A percentile compares a stretch with the other conserved stretches of the same genome.
These are phyloP conservation scores for Typhlomys cinereus DNA, from an alignment of 2,113 vertebrate species.

Conservation along the genomic window DNA sequence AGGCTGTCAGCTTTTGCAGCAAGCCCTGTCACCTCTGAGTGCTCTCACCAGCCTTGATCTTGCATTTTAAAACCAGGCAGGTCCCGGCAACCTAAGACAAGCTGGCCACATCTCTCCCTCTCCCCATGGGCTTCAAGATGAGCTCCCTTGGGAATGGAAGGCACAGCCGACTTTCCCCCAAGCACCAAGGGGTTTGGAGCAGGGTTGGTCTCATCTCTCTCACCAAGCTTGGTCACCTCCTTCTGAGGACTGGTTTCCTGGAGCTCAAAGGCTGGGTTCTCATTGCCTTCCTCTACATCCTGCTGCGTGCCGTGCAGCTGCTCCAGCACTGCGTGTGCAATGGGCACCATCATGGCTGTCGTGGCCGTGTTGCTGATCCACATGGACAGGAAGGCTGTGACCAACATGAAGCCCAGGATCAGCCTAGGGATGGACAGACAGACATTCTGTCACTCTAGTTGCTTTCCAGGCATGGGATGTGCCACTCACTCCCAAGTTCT, in stretches of 20 bases:
- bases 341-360: slow-evolving; percentile 97
- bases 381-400: slow-evolving; percentile 96
- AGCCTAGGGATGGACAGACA: slow-evolving; percentile 82
- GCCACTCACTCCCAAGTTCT: background rate
- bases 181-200: background rate
- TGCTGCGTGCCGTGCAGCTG: slow-evolving; percentile 83
- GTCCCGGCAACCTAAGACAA: background rate
- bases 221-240: slow-evolving; percentile 56
- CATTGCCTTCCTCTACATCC: background rate
- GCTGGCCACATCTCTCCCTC: background rate
- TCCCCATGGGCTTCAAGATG: background rate
- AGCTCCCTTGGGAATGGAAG: background rate
- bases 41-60: background rate
- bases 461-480: background rate
- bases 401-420: slow-evolving; percentile 94
- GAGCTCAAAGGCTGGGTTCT: slow-evolving; percentile 83
- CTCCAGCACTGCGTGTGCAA: slow-evolving; percentile 90
- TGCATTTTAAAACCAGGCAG: background rate
- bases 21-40: background rate
- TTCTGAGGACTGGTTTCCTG: slow-evolving; percentile 71
- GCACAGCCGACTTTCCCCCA: background rate
- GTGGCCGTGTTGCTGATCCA: slow-evolving; percentile 98
- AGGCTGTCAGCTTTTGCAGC: background rate
- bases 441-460: background rate
- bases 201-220: background rate